Evolutionary conservation across 2,888 invertebrate species (phyloP), one percentile per base, ranked within the genome.

Genomic region (Augiades crinisus): DNA sequence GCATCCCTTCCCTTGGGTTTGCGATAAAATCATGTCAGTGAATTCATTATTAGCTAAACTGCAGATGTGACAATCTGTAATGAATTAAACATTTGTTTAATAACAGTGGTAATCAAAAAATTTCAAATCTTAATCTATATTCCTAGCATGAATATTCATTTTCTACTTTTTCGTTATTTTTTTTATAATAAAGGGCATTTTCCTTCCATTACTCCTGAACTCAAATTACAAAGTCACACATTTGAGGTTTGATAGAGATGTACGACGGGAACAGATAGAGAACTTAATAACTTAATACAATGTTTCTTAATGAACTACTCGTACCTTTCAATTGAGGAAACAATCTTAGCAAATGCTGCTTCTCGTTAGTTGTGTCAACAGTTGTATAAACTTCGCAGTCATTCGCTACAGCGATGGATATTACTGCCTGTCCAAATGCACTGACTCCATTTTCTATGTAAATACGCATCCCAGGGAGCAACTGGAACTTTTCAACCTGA

Each of bases 351-450:
- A 61, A 31, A 21, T 55, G 50, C 6, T 16, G 21, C 33, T 61
- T 59, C 53, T 61, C 55, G 4, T 27, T 6, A 1, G 34, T 12
- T 10, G 50, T 54, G n/a, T 54, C 53, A 5, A 61, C 59, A 3
- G 56, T 59, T 1, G 59, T 57, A 24, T 54, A 59, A 3, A 61
- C 59, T 8, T 57, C 34, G 27, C 55, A 57, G 6, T 33, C 46
- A 2, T 30, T 34, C 3, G 47, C 43, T 12, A 59, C 33, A 7
- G 44, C 47, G 3, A 61, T 51, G 2, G 56, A 46, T 14, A 59
- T 58, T 1, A 31, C 51, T 6, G 61, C 61, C 38, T 61, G 61
- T 1, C 61, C 61, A 16, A 62, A 43, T 1, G 57, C 58, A 2
- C 60, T 55, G 3, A 55, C 31, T 0, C 60, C 60, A 12, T 59